These are phyloP conservation scores for Macrotrachela quadricornifera DNA, from an alignment of 1,140 invertebrate genomes.

Conservation along the genomic window DNA sequence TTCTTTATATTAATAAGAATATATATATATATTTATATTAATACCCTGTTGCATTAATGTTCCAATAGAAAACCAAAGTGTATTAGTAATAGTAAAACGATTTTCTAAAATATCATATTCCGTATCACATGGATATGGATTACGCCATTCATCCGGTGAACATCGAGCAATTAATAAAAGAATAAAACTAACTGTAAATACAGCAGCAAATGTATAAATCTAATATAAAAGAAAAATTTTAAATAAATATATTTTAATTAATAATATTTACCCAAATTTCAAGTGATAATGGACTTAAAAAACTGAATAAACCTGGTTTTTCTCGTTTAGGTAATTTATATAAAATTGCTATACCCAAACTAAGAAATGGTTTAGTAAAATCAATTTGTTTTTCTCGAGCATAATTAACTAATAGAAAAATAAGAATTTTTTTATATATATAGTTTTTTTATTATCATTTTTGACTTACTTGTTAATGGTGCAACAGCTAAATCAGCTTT, in stretches of 20 bases:
- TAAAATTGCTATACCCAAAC: constrained; percentile 85
- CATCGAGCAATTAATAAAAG: constrained; percentile 56
- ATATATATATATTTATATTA: background rate
- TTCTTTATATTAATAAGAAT: no score
- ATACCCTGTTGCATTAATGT: constrained; percentile 29
- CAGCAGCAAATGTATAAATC: constrained; percentile 28
- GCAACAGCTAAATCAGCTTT: constrained; percentile 33
- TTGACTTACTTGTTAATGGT: constrained; percentile 25
- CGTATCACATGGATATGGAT: constrained; percentile 36
- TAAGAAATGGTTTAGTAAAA: constrained; percentile 89
- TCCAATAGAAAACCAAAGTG: constrained; percentile 29
- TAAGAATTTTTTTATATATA: constrained; percentile 16
- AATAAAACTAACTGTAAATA: constrained; percentile 38
- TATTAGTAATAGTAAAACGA: constrained; percentile 34
- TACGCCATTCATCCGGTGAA: constrained; percentile 40
- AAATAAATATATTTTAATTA: constrained; percentile 10
- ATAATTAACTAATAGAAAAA: constrained; percentile 27
- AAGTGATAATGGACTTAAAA: constrained; percentile 5
- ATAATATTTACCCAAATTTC: constrained; percentile 29
- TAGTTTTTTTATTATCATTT: constrained; percentile 25
- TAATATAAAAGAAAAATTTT: constrained; percentile 3
- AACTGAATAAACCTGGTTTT: constrained; percentile 9
- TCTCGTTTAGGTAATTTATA: constrained; percentile 33
- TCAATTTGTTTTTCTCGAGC: constrained; percentile 80
- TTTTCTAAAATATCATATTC: constrained; percentile 41